A percentile compares a stretch with the other conserved stretches of the same genome.
Evolutionary conservation across 2,888 invertebrate species (phyloP).

Genomic region (Andrena bucephala): DNA sequence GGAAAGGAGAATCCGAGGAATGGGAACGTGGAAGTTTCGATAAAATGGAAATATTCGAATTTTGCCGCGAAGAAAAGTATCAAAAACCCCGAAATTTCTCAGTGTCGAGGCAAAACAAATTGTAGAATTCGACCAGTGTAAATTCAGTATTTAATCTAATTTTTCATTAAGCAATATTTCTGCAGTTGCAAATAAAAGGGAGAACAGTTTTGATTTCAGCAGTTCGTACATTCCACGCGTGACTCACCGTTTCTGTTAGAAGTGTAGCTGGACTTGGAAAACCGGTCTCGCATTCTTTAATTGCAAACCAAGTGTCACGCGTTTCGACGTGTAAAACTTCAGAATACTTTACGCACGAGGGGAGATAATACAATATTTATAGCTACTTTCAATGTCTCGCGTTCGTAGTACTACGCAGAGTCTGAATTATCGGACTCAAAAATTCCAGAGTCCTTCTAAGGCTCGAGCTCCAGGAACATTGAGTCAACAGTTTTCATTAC

Average conservation of each 20-base stretch:
- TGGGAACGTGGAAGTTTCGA: neutral
- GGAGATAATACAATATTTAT: slow-evolving; percentile 3
- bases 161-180: neutral
- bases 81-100: neutral
- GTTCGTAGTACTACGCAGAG: neutral
- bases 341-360: slow-evolving; percentile 17
- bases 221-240: slow-evolving; percentile 32
- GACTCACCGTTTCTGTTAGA: slow-evolving; percentile 56
- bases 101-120: neutral
- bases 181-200: neutral
- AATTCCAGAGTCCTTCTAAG: neutral
- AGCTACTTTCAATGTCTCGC: neutral
- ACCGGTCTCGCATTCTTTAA: slow-evolving; percentile 56
- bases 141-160: neutral
- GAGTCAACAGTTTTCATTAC: too few species aligned
- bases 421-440: neutral
- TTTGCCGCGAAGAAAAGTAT: neutral
- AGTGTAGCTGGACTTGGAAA: slow-evolving; percentile 47
- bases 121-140: too few species aligned
- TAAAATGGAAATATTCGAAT: neutral
- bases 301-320: slow-evolving; percentile 41
- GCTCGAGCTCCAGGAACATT: too few species aligned
- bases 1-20: neutral
- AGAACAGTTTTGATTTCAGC: slow-evolving; percentile 22
- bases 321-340: slow-evolving; percentile 33